phyloP scores from a whole-genome alignment of 2,888 invertebrate genomes.

The Pogonocherus hispidulus region DNA sequence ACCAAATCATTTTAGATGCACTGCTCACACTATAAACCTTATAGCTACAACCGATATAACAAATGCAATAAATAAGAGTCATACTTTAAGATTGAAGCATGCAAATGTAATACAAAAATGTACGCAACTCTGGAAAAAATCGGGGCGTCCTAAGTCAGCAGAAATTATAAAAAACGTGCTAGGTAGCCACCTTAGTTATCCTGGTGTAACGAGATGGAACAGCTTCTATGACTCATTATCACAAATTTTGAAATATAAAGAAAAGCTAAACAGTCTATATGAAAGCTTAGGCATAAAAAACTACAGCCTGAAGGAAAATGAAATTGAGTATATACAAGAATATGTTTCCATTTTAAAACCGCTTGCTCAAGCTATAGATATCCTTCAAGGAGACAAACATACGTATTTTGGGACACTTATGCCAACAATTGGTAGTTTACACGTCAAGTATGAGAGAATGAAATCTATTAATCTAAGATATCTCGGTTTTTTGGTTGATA shows the following conservation, averaged over 20 bases:
- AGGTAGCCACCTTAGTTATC: not conserved
- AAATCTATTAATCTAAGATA: not conserved
- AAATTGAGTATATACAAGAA: not conserved
- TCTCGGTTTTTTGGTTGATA: not conserved
- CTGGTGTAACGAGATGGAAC: not conserved
- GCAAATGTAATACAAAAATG: too few species aligned
- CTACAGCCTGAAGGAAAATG: not conserved
- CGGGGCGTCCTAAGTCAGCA: not conserved
- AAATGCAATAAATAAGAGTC: not conserved
- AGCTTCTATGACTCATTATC: not conserved
- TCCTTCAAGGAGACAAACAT: not conserved
- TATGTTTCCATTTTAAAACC: not conserved
- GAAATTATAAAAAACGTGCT: not conserved
- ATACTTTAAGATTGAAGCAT: conserved; percentile 1
- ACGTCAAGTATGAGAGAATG: conserved; percentile 3
- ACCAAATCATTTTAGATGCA: conserved; percentile 2
- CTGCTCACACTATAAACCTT: conserved; percentile 1
- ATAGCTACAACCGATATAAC: conserved; percentile 3
- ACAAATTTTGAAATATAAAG: too few species aligned
- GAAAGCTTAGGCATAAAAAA: conserved; percentile 6
- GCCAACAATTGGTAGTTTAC: conserved; percentile 5
- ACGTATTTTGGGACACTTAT: not conserved
- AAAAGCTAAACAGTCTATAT: not conserved
- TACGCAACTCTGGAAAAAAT: conserved; percentile 3
- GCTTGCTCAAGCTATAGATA: conserved; percentile 4